phyloP scores from a whole-genome alignment of 2,113 vertebrate species.

The Myotis davidii region DNA sequence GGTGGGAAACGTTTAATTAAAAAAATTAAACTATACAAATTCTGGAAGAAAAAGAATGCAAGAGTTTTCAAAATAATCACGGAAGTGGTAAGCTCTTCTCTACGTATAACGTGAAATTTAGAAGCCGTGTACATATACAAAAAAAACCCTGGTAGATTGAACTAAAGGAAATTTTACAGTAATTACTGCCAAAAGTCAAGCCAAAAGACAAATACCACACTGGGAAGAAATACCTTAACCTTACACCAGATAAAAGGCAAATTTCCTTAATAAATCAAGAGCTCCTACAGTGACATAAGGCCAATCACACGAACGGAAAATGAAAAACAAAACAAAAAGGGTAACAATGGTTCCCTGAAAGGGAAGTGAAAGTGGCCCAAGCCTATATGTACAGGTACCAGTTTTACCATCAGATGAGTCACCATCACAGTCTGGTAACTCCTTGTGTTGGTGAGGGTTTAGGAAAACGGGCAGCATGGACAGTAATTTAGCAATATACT shows the following conservation, averaged over 20 bases:
- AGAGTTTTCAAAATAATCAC: neutral
- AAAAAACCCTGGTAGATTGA: neutral
- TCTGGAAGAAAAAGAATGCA: neutral
- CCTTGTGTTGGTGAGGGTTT: neutral
- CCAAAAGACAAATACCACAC: neutral
- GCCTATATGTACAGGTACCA: neutral
- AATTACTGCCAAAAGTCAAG: constrained; percentile 6
- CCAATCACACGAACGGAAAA: neutral
- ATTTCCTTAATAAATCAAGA: neutral
- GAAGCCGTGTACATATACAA: neutral
- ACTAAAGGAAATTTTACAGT: neutral
- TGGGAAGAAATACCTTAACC: neutral
- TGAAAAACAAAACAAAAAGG: neutral
- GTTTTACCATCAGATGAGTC: neutral
- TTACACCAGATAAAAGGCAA: neutral
- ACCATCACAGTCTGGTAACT: neutral
- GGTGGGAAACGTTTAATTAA: constrained; percentile 5
- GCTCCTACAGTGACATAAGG: neutral
- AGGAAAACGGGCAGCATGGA: neutral
- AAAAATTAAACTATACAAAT: neutral
- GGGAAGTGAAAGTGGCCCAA: neutral
- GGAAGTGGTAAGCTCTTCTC: neutral
- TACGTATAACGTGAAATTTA: neutral
- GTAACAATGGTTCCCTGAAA: neutral
- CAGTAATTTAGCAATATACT: neutral